Evolutionary conservation across 2,888 invertebrate species (phyloP).

Genomic region (Eudasyphora cyanicolor): DNA sequence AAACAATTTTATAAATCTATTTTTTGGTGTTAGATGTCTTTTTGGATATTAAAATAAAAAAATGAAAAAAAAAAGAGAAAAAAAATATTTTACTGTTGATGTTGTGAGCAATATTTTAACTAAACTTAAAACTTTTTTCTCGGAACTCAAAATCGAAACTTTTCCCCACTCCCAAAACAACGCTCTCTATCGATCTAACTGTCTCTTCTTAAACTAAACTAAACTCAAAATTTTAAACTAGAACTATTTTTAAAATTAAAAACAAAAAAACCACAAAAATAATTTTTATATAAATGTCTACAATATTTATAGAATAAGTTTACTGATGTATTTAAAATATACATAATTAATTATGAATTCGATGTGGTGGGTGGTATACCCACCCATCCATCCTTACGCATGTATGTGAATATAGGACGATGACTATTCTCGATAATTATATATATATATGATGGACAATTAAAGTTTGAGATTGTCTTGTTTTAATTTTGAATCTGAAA

Average conservation of each 20-base stretch:
- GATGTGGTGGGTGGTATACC: too few relatives aligned
- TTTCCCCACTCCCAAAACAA: conserved; percentile 60
- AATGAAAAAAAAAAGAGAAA: conserved; percentile 67
- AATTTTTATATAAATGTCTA: conserved; percentile 75
- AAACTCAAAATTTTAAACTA: conserved; percentile 53
- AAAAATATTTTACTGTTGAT: conserved; percentile 78
- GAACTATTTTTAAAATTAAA: conserved; percentile 52
- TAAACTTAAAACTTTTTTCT: conserved; percentile 61
- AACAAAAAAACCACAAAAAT: conserved; percentile 66
- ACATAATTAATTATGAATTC: too few relatives aligned
- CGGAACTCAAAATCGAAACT: conserved; percentile 26
- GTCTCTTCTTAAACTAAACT: conserved; percentile 68
- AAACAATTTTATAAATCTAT: conserved; percentile 74
- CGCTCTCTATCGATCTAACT: conserved; percentile 65
- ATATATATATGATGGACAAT: conserved; percentile 10
- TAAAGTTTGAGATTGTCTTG: conserved; percentile 60
- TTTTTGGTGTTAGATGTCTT: conserved; percentile 80
- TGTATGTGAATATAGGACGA: conserved; percentile 21
- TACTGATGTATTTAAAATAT: background rate
- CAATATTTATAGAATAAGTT: conserved; percentile 68
- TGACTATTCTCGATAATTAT: conserved; percentile 27
- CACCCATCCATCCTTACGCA: too few relatives aligned
- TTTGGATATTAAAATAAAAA: conserved; percentile 77
- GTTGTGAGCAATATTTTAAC: conserved; percentile 76
- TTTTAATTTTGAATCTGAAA: conserved; percentile 36